Percentiles rank a stretch among this genome's conserved stretches.
Evolutionary conservation across 2,797 vertebrate species (phyloP).

Genomic region (Phyllotis vaccarum): DNA sequence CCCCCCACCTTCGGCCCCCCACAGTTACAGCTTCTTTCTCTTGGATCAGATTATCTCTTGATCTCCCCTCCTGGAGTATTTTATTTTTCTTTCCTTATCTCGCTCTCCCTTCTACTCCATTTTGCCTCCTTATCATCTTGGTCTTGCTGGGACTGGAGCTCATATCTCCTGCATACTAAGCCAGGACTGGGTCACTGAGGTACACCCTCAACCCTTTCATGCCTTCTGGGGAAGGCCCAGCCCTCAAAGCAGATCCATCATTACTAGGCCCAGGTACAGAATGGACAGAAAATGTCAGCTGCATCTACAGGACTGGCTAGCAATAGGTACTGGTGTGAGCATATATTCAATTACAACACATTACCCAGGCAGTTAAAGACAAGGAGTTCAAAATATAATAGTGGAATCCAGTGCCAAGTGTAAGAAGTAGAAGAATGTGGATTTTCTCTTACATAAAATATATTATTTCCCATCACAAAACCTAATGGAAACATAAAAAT

Average conservation of each 20-base stretch:
- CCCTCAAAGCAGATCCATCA: neutral
- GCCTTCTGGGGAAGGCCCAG: neutral
- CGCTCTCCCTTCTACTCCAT: neutral
- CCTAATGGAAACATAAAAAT: constrained; percentile 78
- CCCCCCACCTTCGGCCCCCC: too few relatives aligned
- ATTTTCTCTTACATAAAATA: constrained; percentile 78
- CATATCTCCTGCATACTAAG: neutral
- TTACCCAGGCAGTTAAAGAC: constrained; percentile 49
- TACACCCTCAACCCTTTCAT: neutral
- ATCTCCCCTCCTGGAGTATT: neutral
- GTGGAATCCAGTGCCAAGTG: constrained; percentile 40
- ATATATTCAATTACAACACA: constrained; percentile 36
- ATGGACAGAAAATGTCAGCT: constrained; percentile 1
- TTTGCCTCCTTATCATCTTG: neutral
- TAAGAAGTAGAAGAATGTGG: constrained; percentile 55
- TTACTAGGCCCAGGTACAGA: neutral
- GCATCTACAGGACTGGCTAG: constrained; percentile 7
- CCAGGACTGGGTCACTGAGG: neutral
- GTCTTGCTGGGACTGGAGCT: neutral
- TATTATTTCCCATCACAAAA: constrained; percentile 80
- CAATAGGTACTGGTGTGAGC: neutral
- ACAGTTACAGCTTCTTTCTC: neutral
- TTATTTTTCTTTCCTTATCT: neutral
- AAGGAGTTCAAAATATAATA: constrained; percentile 26
- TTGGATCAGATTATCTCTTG: neutral